Percentiles rank a stretch among this genome's conserved stretches.
phyloP scores from a whole-genome alignment of 2,888 invertebrate genomes.

The Strigamia maritima region DNA sequence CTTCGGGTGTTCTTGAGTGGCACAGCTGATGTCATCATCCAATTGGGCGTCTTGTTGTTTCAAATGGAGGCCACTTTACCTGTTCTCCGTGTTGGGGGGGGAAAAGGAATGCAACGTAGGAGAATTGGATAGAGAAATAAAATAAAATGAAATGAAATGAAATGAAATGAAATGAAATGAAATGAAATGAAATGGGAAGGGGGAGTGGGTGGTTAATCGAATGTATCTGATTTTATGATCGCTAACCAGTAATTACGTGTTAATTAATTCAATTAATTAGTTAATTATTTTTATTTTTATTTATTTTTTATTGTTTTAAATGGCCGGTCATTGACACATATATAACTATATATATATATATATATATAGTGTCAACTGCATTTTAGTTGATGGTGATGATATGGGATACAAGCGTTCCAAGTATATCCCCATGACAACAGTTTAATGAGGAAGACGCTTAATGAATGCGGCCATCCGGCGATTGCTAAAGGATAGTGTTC shows the following conservation, averaged over 20 bases:
- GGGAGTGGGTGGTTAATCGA: not conserved
- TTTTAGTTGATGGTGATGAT: too few relatives aligned
- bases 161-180: not conserved
- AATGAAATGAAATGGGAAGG: not conserved
- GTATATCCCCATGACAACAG: slow-evolving; percentile 10
- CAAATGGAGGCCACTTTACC: slow-evolving; percentile 20
- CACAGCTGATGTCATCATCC: slow-evolving; percentile 21
- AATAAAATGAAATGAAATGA: not conserved
- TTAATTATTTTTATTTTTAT: too few relatives aligned
- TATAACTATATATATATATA: too few relatives aligned
- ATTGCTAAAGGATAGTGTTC: slow-evolving; percentile 14
- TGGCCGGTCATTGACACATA: too few relatives aligned
- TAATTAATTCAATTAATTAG: not conserved
- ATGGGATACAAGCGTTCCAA: not conserved
- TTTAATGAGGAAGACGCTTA: slow-evolving; percentile 27
- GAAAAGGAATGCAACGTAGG: not conserved
- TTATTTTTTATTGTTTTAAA: too few relatives aligned
- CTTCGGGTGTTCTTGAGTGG: slow-evolving; percentile 17
- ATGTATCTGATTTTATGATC: not conserved
- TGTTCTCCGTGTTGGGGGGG: not conserved
- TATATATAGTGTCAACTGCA: too few relatives aligned
- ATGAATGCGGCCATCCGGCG: slow-evolving; percentile 14
- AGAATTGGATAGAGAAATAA: not conserved
- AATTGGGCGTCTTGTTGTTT: slow-evolving; percentile 8
- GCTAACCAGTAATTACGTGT: too few relatives aligned